Base-by-base conservation (phyloP, 2,888 invertebrate genomes). In the Lasioglossum vierecki region DNA sequence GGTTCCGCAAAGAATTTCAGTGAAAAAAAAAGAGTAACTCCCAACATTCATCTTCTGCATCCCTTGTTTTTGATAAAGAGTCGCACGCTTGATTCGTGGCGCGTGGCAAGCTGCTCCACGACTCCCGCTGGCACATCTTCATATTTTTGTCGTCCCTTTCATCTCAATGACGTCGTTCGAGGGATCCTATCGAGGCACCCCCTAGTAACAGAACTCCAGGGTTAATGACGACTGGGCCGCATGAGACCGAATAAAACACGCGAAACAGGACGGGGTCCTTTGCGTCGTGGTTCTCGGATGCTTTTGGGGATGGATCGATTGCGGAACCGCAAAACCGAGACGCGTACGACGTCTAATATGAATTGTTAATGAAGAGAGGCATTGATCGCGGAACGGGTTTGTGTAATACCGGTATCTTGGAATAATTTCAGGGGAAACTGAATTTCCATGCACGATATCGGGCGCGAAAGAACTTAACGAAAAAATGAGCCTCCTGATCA, bases 171-270 rank as follows among this genome's bases (percentile, higher is more conserved):
- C 72, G 76, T 78, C 76, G 72, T 82, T 77, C 75, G 66, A 46
- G 84, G 82, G 80, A 81, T 85, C 79, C 83, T 80, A 88, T 87
- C 80, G 82, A 80, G 80, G 13, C 79, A 77, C 77, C 73, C 73
- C 72, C 57, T 41, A n/a, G 83, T 89, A 82, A 89, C 79, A 82
- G 80, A 53, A 73, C 82, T 80, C 79, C 66, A 41, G 79, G 73
- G 63, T 75, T 85, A 89, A 89, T 81, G 89, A 87, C 77, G 76
- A 72, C 66, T 30, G 66, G 71, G 41, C 35, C 63, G 82, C 35
- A 77, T 22, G 44, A 79, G 78, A 53, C 68, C 44, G 76, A 83
- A 87, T 84, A 82, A 88, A 87, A 83, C 66, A 66, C 87, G 70
- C 49, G 79, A 80, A 70, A 79, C 70, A 35, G 79, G 68, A 46